Evolutionary conservation across 2,113 vertebrate genomes (phyloP).

Genomic region (Petrocephalus microphthalmus): DNA sequence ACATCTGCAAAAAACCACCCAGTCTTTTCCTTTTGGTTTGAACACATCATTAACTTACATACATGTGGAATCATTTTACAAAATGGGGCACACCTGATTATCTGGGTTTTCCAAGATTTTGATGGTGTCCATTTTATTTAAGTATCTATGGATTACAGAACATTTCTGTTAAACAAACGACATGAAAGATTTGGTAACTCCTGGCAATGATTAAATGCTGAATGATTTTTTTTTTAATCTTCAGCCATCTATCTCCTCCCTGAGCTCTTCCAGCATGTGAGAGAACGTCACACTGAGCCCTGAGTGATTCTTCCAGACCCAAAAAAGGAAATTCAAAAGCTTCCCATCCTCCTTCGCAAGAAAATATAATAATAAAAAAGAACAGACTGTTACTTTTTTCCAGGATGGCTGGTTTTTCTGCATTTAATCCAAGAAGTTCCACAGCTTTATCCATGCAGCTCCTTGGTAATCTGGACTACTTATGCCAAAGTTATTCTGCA

Average conservation of each 20-base stretch:
- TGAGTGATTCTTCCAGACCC: not conserved
- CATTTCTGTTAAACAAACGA: not conserved
- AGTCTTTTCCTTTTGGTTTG: not conserved
- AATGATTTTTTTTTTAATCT: not conserved
- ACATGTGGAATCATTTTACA: not conserved
- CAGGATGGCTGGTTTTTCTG: not conserved
- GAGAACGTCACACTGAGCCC: not conserved
- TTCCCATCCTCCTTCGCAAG: not conserved
- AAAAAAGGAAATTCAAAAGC: not conserved
- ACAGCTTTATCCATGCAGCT: not conserved
- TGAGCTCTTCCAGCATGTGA: not conserved
- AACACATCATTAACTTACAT: not conserved
- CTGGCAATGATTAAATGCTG: not conserved
- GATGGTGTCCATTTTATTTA: not conserved
- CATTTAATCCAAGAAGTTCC: not conserved
- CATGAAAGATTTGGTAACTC: not conserved
- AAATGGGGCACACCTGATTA: not conserved
- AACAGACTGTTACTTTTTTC: not conserved
- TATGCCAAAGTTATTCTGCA: not conserved
- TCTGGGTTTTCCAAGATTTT: not conserved
- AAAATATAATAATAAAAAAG: not conserved
- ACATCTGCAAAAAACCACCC: not conserved
- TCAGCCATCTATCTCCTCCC: not conserved
- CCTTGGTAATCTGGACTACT: not conserved
- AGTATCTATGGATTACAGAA: not conserved